These are phyloP conservation scores for Nycticryphes semicollaris DNA, from an alignment of 2,113 vertebrate species.

Conservation along the genomic window DNA sequence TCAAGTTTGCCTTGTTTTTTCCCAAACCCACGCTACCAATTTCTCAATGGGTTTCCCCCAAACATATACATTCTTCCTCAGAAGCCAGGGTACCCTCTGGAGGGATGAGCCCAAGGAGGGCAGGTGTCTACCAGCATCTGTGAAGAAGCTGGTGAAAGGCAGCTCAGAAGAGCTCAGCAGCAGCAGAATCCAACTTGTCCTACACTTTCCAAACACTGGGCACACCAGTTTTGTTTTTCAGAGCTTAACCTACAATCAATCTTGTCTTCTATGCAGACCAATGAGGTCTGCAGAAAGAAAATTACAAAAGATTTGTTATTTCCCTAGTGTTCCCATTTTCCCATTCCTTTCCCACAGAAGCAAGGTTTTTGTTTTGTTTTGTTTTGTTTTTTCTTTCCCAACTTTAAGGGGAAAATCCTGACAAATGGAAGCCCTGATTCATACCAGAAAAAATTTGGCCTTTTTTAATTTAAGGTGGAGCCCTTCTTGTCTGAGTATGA, in stretches of 20 bases:
- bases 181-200: not conserved
- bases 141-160: not conserved
- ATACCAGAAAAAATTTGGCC: slow-evolving; percentile 57
- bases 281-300: slow-evolving; percentile 11
- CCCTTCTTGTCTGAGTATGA: not conserved
- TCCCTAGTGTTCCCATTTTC: slow-evolving; percentile 46
- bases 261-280: not conserved
- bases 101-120: not conserved
- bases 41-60: not conserved
- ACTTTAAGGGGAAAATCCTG: slow-evolving; percentile 59
- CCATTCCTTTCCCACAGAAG: slow-evolving; percentile 65
- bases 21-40: not conserved
- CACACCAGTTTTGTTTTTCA: not conserved
- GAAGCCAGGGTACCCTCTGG: not conserved
- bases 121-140: not conserved
- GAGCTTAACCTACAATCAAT: not conserved
- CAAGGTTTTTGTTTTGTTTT: slow-evolving; percentile 39
- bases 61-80: not conserved
- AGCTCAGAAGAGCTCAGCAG: not conserved
- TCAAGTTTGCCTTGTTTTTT: not conserved
- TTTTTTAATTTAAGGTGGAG: slow-evolving; percentile 61
- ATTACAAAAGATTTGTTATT: slow-evolving; percentile 58
- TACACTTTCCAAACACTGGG: not conserved
- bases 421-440: slow-evolving; percentile 65
- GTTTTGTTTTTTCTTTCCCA: slow-evolving; percentile 26